A percentile compares a stretch with the other conserved stretches of the same genome.
Conservation (phyloP, 2,888 invertebrate species). For the Rotaria magnacalcarata region DNA sequence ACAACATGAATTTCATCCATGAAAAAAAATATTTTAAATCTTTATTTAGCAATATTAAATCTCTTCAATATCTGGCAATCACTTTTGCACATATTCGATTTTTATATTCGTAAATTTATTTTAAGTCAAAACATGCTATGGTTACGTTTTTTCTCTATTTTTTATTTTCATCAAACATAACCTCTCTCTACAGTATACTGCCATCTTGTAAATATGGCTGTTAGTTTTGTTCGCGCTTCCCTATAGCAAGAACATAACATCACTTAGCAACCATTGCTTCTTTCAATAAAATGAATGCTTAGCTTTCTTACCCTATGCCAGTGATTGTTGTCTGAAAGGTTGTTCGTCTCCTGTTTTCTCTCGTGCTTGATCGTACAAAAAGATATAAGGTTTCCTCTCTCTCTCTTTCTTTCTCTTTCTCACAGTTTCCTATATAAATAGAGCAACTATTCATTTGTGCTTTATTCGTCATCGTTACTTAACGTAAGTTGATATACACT, state of each 20-base stretch:
- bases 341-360: neutral
- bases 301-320: neutral
- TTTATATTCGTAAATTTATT: neutral
- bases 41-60: too few species aligned
- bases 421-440: neutral
- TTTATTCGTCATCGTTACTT: neutral
- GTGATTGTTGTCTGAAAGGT: neutral
- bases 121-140: neutral
- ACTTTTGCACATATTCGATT: too few species aligned
- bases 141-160: neutral
- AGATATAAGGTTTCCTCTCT: neutral
- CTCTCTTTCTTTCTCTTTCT: neutral
- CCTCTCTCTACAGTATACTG: neutral
- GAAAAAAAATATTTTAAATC: too few species aligned
- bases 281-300: neutral
- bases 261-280: neutral
- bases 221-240: conserved; percentile 5
- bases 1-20: too few species aligned
- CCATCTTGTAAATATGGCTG: neutral
- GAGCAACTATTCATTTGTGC: neutral
- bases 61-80: too few species aligned
- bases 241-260: conserved; percentile 8
- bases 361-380: neutral
- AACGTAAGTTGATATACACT: neutral
- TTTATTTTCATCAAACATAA: too few species aligned